A percentile compares a stretch with the other conserved stretches of the same genome.
phyloP scores from a whole-genome alignment of 23 tunicate genomes.

The Ciona savignyi region DNA sequence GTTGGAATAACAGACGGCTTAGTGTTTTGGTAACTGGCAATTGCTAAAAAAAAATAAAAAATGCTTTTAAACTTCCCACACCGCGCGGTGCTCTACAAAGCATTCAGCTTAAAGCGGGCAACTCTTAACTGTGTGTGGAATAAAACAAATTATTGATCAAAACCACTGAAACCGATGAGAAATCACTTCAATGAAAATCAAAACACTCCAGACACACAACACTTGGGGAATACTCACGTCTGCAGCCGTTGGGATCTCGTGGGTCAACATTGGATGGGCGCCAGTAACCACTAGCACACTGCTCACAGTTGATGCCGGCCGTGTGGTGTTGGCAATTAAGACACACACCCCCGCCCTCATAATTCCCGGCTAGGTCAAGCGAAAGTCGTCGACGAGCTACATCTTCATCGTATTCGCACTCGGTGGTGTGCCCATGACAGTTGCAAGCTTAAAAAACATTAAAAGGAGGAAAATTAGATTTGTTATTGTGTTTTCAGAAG shows the following conservation, averaged over 20 bases:
- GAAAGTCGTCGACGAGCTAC: slow-evolving; percentile 52
- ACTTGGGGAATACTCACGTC: slow-evolving; percentile 46
- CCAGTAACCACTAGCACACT: slow-evolving; percentile 76
- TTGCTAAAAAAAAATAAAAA: no score
- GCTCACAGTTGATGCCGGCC: slow-evolving; percentile 77
- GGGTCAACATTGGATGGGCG: slow-evolving; percentile 66
- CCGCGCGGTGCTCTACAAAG: no score
- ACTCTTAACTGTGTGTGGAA: no score
- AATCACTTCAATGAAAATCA: no score
- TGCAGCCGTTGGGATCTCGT: slow-evolving; percentile 65
- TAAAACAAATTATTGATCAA: no score
- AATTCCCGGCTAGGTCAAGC: slow-evolving; percentile 40
- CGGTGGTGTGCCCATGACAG: slow-evolving; percentile 80
- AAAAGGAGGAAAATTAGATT: background rate
- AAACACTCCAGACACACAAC: background rate
- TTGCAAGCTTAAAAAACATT: slow-evolving; percentile 42
- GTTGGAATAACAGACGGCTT: no score
- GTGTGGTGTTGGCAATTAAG: slow-evolving; percentile 58
- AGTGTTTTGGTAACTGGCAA: no score
- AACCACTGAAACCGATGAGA: no score
- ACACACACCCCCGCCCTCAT: slow-evolving; percentile 84
- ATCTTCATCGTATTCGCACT: slow-evolving; percentile 60
- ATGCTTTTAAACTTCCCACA: no score
- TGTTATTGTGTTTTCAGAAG: background rate
- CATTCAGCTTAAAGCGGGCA: no score